phyloP scores from a whole-genome alignment of 2,113 vertebrate genomes.

The Oncorhynchus gorbuscha region DNA sequence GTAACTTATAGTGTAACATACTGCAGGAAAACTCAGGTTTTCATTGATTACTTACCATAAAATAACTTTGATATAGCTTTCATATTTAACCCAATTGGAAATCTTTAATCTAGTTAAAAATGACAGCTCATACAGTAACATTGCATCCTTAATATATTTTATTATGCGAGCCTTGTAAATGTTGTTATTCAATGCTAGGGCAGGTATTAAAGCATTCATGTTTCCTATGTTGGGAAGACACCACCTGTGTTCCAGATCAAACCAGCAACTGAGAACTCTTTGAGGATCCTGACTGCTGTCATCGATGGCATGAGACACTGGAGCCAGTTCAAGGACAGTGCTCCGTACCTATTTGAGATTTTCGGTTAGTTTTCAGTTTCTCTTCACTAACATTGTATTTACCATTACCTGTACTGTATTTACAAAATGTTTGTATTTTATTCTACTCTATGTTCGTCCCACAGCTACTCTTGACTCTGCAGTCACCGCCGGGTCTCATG shows the following conservation, averaged over 20 bases:
- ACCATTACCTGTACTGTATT: background rate
- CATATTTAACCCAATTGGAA: no score
- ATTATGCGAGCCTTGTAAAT: no score
- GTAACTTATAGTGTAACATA: background rate
- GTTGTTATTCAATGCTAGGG: background rate
- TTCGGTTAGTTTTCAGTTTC: slow-evolving; percentile 77
- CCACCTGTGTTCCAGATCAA: slow-evolving; percentile 56
- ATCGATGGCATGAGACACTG: slow-evolving; percentile 91
- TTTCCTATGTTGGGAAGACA: slow-evolving; percentile 59
- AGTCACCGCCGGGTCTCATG: slow-evolving; percentile 80
- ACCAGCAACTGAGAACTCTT: slow-evolving; percentile 73
- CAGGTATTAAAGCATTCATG: background rate
- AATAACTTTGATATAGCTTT: no score
- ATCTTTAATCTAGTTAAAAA: background rate
- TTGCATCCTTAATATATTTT: no score
- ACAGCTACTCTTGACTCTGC: slow-evolving; percentile 91
- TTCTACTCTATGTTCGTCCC: slow-evolving; percentile 22
- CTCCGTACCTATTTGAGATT: slow-evolving; percentile 84
- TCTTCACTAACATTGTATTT: slow-evolving; percentile 2
- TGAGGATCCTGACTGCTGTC: slow-evolving; percentile 85
- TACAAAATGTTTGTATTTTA: background rate
- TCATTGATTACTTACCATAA: no score
- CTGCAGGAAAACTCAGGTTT: no score
- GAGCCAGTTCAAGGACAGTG: slow-evolving; percentile 81
- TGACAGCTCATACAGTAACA: background rate